Evolutionary conservation across 2,888 invertebrate species (phyloP), one percentile per base, ranked within the genome.

Genomic region (Rhopalosiphum nymphaeae): DNA sequence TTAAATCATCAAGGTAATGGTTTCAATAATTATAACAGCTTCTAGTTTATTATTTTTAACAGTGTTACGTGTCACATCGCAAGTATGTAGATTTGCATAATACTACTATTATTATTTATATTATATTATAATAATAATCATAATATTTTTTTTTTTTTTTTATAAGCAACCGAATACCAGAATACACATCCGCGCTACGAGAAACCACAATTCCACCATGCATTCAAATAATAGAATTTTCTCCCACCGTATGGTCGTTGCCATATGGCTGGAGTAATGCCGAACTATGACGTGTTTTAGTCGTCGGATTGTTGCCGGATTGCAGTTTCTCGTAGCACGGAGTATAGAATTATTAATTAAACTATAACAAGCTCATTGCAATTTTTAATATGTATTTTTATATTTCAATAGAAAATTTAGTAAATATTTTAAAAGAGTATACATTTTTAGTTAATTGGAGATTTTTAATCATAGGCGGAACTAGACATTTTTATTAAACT

Each of bases 31-130:
- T 46, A 91, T 85, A 21, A 21, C 26, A 49, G 42, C 42, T 67
- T 87, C 36, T 61, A 29, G 92, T 67, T 29, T 42, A 78, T 89
- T 91, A 85, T 44, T n/a, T 86, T 86, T 49, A 87, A 67, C 49
- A 67, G 42, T 49, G 86, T 86, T 91, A 61, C 36, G 16, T 36
- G 36, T 9, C 42, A 61, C 13, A 87, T 46, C 57, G n/a, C 61
- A 61, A 87, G 46, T 67, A 67, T n/a, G 90, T 92, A 61, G 85
- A 57, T 42, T 44, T 42, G 36, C 36, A 78, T 78, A 78, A 21
- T 36, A 21, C 5, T 36, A 36, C 36, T 36, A 36, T 21, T 53
- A 53, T 21, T 53, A 53, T 21, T 49, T 49, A 49, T 49, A 49
- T 49, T 16, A 44, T 67, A 67, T 78, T 36, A 78, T 21, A 78